These are phyloP conservation scores for Pachymerium ferrugineum DNA, from an alignment of 2,888 invertebrate species.

Conservation along the genomic window DNA sequence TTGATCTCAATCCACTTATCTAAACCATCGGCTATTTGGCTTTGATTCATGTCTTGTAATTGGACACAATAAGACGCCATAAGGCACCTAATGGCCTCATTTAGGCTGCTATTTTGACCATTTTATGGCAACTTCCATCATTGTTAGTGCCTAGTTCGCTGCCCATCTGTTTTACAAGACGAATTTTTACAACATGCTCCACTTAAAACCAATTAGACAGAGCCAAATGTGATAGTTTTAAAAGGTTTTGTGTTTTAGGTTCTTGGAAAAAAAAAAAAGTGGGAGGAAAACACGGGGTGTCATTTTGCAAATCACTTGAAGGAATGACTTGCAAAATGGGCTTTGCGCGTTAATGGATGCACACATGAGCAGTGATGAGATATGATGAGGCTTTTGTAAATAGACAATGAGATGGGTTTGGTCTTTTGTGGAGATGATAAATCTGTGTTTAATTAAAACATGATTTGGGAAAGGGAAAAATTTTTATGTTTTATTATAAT, in stretches of 20 bases:
- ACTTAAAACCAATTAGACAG: neutral
- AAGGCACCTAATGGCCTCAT: slow-evolving; percentile 21
- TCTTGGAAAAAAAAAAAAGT: neutral
- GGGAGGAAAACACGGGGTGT: neutral
- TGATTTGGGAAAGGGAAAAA: too few species aligned
- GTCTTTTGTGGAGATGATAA: too few species aligned
- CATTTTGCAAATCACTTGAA: neutral
- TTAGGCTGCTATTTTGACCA: slow-evolving; percentile 6
- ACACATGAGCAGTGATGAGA: neutral
- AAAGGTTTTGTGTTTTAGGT: neutral
- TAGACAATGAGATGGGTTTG: neutral
- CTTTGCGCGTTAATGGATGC: neutral
- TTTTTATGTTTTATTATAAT: too few species aligned
- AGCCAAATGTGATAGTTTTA: neutral
- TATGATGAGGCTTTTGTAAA: neutral
- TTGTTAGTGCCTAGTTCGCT: neutral
- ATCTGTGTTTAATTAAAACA: too few species aligned
- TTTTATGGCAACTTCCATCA: neutral
- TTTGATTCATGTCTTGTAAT: slow-evolving; percentile 18
- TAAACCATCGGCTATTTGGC: slow-evolving; percentile 15
- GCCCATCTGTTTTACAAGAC: neutral
- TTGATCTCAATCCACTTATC: neutral
- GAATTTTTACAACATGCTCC: neutral
- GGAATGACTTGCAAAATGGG: neutral
- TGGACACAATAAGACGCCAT: slow-evolving; percentile 21